Percentiles rank a stretch among this genome's conserved stretches.
These are phyloP conservation scores for Trogon surrucura DNA, from an alignment of 2,113 vertebrate genomes.

Conservation along the genomic window DNA sequence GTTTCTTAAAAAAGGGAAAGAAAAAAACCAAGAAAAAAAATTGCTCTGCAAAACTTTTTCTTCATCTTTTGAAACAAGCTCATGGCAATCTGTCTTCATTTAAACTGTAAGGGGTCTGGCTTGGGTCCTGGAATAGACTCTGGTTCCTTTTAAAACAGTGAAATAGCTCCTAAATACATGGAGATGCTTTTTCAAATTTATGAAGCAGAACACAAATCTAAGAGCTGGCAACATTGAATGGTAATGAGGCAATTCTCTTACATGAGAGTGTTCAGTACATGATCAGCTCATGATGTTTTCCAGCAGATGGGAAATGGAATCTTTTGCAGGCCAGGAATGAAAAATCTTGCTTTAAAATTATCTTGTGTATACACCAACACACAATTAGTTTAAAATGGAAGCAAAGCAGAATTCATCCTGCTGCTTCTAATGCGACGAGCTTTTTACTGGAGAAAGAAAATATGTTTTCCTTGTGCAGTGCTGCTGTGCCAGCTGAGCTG, in stretches of 20 bases:
- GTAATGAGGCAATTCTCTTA: conserved; percentile 24
- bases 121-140: not conserved
- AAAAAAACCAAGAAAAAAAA: not conserved
- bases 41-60: not conserved
- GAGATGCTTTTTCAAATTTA: conserved; percentile 21
- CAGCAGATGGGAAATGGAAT: conserved; percentile 33
- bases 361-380: not conserved
- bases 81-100: conserved; percentile 43
- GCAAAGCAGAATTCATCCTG: not conserved
- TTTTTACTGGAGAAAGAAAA: not conserved
- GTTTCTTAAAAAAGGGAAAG: not conserved
- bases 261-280: conserved; percentile 32
- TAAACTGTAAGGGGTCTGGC: not conserved
- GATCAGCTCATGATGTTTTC: conserved; percentile 22
- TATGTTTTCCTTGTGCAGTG: not conserved
- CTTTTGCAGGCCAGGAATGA: not conserved
- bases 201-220: conserved; percentile 45
- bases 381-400: not conserved
- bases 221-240: conserved; percentile 18
- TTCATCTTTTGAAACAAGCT: conserved; percentile 21
- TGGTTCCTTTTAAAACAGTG: conserved; percentile 17
- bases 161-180: conserved; percentile 39
- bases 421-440: not conserved
- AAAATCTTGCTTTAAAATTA: not conserved
- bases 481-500: not conserved